Evolutionary conservation across 2,113 vertebrate genomes (phyloP), one percentile per base, ranked within the genome.

Genomic region (Paracanthobrama guichenoti): DNA sequence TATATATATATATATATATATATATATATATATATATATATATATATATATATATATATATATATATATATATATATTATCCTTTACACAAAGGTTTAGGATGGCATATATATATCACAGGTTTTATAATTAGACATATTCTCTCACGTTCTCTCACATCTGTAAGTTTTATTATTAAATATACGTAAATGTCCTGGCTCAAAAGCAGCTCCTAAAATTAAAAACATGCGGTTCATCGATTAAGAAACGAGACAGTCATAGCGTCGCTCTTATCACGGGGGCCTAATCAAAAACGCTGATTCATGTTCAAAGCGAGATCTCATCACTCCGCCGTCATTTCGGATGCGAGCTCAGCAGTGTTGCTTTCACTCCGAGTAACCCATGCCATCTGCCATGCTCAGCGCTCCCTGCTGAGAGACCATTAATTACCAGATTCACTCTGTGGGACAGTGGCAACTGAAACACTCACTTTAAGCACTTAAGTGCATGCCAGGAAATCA

Each of bases 401-500:
- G 74, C 55, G 84, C 82, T 88, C 82, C 89, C 89, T 77, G 82
- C 87, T 71, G 87, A 88, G 89, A 79, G 84, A 86, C 84, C 84
- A 88, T 90, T 90, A 90, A 90, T 90, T 90, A 90, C 89, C 87
- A 82, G 78, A 42, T 86, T 88, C 86, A 84, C 89, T 86, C 85
- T 44, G 85, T 86, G 62, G 86, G 86, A 79, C 80, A 85, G 84
- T 86, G 86, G 79, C 79, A 86, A 84, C 84, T 87, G 83, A 89
- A 90, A 90, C 87, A 88, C 86, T 88, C 75, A 86, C 85, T 88
- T 90, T 86, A 90, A 90, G 84, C 59, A 59, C 86, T 87, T 87
- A 86, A 86, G 75, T 73, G 84, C 79, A 72, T 83, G 89, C 86
- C 87, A 87, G 86, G 76, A 90, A 83, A 90, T 90, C 55, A 62